Evolutionary conservation across 2,888 invertebrate genomes (phyloP).

Genomic region (Lasius platythorax): DNA sequence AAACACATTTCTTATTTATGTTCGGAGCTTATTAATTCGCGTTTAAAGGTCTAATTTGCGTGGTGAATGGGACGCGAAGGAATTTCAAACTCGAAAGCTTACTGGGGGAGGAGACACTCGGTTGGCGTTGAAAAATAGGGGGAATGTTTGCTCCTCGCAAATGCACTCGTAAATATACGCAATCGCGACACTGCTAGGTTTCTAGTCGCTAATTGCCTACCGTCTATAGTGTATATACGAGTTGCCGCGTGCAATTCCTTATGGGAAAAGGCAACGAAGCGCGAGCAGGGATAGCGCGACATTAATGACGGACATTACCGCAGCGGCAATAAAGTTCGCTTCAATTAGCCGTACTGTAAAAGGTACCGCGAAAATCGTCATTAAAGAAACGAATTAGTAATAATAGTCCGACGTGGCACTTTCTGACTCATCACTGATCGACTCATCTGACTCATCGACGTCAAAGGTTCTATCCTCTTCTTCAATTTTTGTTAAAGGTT

Average conservation of each 20-base stretch:
- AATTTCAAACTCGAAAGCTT: slow-evolving; percentile 19
- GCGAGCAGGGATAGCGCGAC: slow-evolving; percentile 19
- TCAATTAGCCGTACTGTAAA: slow-evolving; percentile 24
- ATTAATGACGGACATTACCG: slow-evolving; percentile 37
- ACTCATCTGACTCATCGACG: neutral
- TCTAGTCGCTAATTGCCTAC: slow-evolving; percentile 28
- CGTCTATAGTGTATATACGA: neutral
- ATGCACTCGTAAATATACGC: slow-evolving; percentile 30
- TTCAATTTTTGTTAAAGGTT: neutral
- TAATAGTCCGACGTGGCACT: neutral
- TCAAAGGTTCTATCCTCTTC: neutral
- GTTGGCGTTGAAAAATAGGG: neutral
- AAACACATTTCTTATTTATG: neutral
- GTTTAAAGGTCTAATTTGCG: slow-evolving; percentile 17
- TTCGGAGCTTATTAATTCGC: slow-evolving; percentile 10
- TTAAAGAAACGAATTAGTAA: neutral
- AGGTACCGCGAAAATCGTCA: neutral
- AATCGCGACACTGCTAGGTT: slow-evolving; percentile 39
- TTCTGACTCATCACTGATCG: slow-evolving; percentile 1
- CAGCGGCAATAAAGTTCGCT: slow-evolving; percentile 2
- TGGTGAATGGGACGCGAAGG: neutral
- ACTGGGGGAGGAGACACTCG: neutral
- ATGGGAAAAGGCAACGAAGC: slow-evolving; percentile 43
- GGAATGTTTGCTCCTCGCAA: slow-evolving; percentile 10
- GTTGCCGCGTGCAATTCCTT: neutral